Base-by-base conservation (phyloP, 2,113 vertebrate genomes). In the Leptobrachium leishanense region DNA sequence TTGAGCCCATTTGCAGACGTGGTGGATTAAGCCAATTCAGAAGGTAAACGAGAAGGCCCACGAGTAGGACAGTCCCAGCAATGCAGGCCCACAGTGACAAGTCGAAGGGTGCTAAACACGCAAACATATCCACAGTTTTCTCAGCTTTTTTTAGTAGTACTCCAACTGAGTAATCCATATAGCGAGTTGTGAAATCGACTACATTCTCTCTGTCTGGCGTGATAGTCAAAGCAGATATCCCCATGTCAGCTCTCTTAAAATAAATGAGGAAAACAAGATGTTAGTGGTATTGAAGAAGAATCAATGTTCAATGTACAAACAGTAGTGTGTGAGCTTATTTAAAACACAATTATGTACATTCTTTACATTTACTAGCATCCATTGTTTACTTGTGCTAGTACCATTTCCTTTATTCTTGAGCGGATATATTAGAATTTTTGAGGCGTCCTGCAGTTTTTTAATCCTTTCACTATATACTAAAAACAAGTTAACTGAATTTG, bases 1-100 rank as follows among this genome's bases (percentile, higher is more conserved):
- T 94, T 0, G 96, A 96, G 81, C 96, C 97, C 98, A 99, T 98
- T 84, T 97, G 98, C 57, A 98, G 92, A 11, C 98, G 93, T 0
- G 97, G 98, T 0, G 97, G 98, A 86, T 98, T 99, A 77, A 98
- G 93, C 98, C 97, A 98, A 87, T 99, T 99, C 76, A 99, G 90
- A 83, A 99, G 92, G 88, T 99, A 99, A 67, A 99, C 96, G 81
- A 99, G 90, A 6, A 98, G 92, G 72, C 97, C 98, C 54, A 99
- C 94, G 1, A 99, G 88, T 39, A 98, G 93, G 74, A 99, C 97
- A 0, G 97, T 98, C 84, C 96, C 97, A 55, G 97, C 97, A 68
- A 99, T 98, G 88, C 98, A 99, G 0, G 97, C 97, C 98, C 98
- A 99, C 68, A 99, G 90, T 0, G 97, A 98, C 39, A 99, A 94